Evolutionary conservation across 2,113 vertebrate species (phyloP), one percentile per base, ranked within the genome.

Genomic region (Chinchilla lanigera): DNA sequence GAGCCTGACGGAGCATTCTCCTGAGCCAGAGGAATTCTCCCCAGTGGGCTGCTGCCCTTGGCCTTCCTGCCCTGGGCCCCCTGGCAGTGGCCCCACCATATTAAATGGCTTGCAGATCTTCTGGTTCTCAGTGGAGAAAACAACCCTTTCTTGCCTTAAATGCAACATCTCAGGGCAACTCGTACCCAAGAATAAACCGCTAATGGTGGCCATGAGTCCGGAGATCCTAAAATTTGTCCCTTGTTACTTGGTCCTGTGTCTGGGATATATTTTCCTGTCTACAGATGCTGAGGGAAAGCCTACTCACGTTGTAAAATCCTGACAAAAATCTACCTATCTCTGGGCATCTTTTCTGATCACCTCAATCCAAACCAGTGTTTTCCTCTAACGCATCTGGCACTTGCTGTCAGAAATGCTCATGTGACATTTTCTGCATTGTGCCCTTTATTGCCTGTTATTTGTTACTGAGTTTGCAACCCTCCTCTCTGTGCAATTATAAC

Each of bases 361-460:
- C 35, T 50, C 17, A 6, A 60, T 35, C 75, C 44, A 60, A 87
- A 58, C 38, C 71, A 78, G 71, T 0, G 0, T 90, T 69, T 89
- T 71, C 54, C 71, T 95, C 71, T 12, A 7, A 16, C 56, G 69
- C 24, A 5, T 14, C 65, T 95, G 90, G 52, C 58, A 71, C 78
- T 92, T 90, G 75, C 82, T 54, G 19, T 89, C 35, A 86, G 38
- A 85, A 89, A 73, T 33, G 56, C n/a, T 65, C 58, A 4, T 65
- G 30, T 94, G 89, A 75, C 82, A 47, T 82, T 82, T 17, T 33
- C 75, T 93, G 44, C 22, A 41, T 78, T 94, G 54, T 93, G 38
- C 83, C 60, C 54, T 86, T 96, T 96, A 63, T 83, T 87, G 35
- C 65, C 44, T 7, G 65, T 47, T 88, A 30, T 69, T 91, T 86